phyloP scores from a whole-genome alignment of 2,888 invertebrate species.

The Andrena marginata region DNA sequence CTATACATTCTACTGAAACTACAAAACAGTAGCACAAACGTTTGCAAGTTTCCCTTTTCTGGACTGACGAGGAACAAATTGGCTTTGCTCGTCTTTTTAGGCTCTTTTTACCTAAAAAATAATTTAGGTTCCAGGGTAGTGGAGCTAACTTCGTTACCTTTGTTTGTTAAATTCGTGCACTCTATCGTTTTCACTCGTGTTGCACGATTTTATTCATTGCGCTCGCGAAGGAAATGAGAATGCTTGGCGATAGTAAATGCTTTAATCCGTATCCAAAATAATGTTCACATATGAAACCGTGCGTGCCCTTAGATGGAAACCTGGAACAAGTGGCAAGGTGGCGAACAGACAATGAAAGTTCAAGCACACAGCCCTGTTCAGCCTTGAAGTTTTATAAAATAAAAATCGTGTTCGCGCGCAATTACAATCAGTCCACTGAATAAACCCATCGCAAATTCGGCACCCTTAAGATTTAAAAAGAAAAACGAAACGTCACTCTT shows the following conservation, averaged over 20 bases:
- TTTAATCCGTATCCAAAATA: slow-evolving; percentile 52
- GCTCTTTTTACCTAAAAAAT: background rate
- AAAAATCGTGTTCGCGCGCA: slow-evolving; percentile 41
- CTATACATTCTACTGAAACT: background rate
- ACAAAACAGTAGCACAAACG: background rate
- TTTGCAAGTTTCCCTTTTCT: background rate
- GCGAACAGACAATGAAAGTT: slow-evolving; percentile 35
- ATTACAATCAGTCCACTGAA: slow-evolving; percentile 39
- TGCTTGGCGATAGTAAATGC: slow-evolving; percentile 36
- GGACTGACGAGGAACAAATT: background rate
- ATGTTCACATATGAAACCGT: slow-evolving; percentile 31
- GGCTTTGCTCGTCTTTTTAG: background rate
- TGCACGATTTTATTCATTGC: no score
- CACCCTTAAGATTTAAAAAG: slow-evolving; percentile 20
- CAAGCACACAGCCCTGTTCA: slow-evolving; percentile 51
- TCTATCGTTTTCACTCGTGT: background rate
- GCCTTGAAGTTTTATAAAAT: slow-evolving; percentile 53
- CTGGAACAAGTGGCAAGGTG: slow-evolving; percentile 28
- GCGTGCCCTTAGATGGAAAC: slow-evolving; percentile 9
- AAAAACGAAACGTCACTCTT: background rate
- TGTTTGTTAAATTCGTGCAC: background rate
- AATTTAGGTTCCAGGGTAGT: no score
- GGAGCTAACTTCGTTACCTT: no score
- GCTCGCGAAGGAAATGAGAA: background rate
- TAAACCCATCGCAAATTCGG: slow-evolving; percentile 25